phyloP scores from a whole-genome alignment of 2,113 vertebrate genomes.

The Bubo scandiacus region DNA sequence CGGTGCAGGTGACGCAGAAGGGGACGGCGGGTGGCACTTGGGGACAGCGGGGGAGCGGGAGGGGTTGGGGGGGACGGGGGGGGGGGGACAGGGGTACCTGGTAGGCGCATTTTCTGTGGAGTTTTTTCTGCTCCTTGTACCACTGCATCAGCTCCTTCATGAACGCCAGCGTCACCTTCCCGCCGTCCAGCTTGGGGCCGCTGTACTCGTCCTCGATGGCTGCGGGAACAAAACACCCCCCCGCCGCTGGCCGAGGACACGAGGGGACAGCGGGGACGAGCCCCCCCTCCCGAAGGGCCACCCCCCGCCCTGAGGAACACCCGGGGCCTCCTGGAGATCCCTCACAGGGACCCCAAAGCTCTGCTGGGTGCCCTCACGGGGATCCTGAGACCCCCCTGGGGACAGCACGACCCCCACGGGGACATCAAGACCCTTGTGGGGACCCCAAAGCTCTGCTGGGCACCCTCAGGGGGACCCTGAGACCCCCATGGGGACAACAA shows the following conservation, averaged over 20 bases:
- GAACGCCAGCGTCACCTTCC: slow-evolving; percentile 85
- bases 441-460: neutral
- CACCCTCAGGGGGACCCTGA: neutral
- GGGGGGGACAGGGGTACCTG: slow-evolving; percentile 77
- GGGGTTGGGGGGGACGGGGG: neutral
- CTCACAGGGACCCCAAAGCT: too few species aligned
- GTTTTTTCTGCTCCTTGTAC: slow-evolving; percentile 93
- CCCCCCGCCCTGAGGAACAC: accelerated
- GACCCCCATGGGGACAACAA: neutral
- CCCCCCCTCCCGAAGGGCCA: neutral
- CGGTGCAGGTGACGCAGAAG: neutral
- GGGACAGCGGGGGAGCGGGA: neutral
- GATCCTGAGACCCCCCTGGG: neutral
- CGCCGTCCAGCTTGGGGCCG: slow-evolving; percentile 88
- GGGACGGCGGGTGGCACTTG: neutral
- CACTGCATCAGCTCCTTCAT: slow-evolving; percentile 94
- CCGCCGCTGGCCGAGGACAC: neutral
- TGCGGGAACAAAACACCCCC: neutral
- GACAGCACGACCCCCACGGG: neutral
- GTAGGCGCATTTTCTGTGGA: slow-evolving; percentile 94
- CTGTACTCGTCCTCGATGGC: slow-evolving; percentile 93
- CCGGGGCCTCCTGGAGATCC: neutral
- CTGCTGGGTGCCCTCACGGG: neutral
- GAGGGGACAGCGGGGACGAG: accelerated
- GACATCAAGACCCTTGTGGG: too few species aligned